Base-by-base conservation (phyloP, 2,113 vertebrate species). In the Probosciger aterrimus region DNA sequence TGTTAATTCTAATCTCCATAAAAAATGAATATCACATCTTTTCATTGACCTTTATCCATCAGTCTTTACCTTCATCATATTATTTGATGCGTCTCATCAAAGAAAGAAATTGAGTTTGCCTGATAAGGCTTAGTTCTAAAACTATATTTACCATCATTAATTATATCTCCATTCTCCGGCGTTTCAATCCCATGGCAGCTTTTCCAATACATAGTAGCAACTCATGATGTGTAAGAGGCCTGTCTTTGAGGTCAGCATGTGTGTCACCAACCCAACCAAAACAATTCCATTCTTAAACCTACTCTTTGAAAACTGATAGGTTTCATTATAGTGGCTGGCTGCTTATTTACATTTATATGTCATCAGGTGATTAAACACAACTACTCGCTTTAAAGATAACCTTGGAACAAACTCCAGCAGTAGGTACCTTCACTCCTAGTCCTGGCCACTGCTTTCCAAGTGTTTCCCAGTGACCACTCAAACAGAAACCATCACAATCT, bases 101-200 rank as follows among this genome's bases (percentile, higher is more conserved):
- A 94, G 96, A 95, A 89, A 95, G 95, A 92, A 97, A 96, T 95
- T 95, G 75, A 7, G 1, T 96, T 91, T 94, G 88, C 85, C 91
- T 96, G 89, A 85, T 95, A 91, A 93, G 92, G 84, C 74, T 94
- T 93, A 96, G 87, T 96, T 93, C 91, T 92, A 89, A 96, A 96
- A 77, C 53, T 76, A 63, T 93, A 85, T 97, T 96, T 94, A 91
- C 81, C 53, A 31, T 79, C 74, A 79, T 96, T 92, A 87, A 96
- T 94, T 94, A 74, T 63, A 87, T 82, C 90, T 82, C 79, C 43
- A 50, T 93, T 91, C 84, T 39, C 74, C 39, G 76, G 20, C 1
- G 0, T 77, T 76, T 87, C 76, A 44, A 22, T 83, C 77, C 68
- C 44, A 33, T 3, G 25, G 80, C 59, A 70, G 60, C 55, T 92